A percentile compares a stretch with the other conserved stretches of the same genome.
phyloP scores from a whole-genome alignment of 2,113 vertebrate genomes.

The Benitochromis conjunctus region DNA sequence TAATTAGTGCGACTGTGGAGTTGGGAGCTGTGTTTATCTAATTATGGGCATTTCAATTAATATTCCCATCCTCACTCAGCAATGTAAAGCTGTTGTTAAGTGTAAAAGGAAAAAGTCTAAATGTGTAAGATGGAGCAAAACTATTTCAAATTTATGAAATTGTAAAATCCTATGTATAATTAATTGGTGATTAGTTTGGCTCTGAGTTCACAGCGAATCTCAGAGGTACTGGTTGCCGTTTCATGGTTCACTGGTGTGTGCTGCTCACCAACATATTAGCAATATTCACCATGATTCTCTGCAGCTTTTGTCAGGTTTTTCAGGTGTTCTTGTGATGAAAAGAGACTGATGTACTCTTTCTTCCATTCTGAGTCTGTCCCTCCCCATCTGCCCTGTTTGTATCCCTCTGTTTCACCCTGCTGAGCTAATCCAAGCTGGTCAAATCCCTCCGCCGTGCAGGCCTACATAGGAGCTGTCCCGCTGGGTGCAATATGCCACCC shows the following conservation, averaged over 20 bases:
- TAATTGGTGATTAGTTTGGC: neutral
- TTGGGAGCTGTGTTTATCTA: conserved; percentile 43
- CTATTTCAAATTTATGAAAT: neutral
- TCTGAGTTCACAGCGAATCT: neutral
- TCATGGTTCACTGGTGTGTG: neutral
- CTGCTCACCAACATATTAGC: neutral
- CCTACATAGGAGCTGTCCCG: conserved; percentile 48
- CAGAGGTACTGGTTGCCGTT: neutral
- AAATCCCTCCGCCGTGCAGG: conserved; percentile 44
- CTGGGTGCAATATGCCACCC: conserved; percentile 74
- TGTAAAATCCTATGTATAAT: neutral
- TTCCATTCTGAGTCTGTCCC: conserved; percentile 11
- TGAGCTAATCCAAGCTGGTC: conserved; percentile 64
- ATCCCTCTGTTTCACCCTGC: conserved; percentile 38
- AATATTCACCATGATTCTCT: neutral
- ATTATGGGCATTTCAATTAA: conserved; percentile 41
- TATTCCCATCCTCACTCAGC: conserved; percentile 34
- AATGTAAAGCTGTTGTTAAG: neutral
- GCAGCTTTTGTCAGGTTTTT: conserved; percentile 25
- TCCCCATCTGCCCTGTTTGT: neutral
- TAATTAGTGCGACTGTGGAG: conserved; percentile 67
- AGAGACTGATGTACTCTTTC: conserved; percentile 38
- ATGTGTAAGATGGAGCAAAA: neutral
- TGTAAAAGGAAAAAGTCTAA: neutral
- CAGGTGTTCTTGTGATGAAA: conserved; percentile 7